Evolutionary conservation across 2,797 vertebrate genomes (phyloP).

Genomic region (Bucorvus abyssinicus): DNA sequence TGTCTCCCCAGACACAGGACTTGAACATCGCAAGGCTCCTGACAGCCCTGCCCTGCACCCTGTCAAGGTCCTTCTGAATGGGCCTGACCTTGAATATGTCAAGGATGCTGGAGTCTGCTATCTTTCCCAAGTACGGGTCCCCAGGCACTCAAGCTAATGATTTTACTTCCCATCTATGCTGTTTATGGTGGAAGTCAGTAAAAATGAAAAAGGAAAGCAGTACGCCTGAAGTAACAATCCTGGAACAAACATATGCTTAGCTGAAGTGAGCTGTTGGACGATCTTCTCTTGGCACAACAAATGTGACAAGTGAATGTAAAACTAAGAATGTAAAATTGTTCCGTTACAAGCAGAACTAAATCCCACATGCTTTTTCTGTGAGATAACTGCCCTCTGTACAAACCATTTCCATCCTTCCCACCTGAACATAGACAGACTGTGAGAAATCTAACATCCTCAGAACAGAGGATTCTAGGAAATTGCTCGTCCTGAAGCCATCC

Average conservation of each 20-base stretch:
- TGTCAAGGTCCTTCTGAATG: no score
- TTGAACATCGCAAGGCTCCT: background rate
- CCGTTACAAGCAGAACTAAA: background rate
- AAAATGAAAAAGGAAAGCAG: background rate
- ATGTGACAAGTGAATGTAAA: background rate
- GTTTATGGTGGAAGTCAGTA: background rate
- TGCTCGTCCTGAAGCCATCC: background rate
- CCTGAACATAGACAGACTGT: background rate
- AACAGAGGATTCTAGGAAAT: background rate
- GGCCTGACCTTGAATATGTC: background rate
- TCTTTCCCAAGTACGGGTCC: background rate
- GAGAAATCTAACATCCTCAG: background rate
- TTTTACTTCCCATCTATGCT: background rate
- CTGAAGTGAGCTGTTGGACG: background rate
- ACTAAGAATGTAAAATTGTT: background rate
- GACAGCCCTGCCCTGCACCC: no score
- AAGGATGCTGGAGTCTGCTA: background rate
- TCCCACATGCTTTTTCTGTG: background rate
- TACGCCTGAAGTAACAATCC: background rate
- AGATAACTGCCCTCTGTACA: background rate
- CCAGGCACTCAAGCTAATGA: background rate
- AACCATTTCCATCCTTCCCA: background rate
- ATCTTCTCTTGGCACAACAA: background rate
- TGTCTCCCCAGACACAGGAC: background rate
- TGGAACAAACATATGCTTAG: background rate